These are phyloP conservation scores for Rhagophthalmus giganteus DNA, from an alignment of 2,888 invertebrate genomes.

Conservation along the genomic window DNA sequence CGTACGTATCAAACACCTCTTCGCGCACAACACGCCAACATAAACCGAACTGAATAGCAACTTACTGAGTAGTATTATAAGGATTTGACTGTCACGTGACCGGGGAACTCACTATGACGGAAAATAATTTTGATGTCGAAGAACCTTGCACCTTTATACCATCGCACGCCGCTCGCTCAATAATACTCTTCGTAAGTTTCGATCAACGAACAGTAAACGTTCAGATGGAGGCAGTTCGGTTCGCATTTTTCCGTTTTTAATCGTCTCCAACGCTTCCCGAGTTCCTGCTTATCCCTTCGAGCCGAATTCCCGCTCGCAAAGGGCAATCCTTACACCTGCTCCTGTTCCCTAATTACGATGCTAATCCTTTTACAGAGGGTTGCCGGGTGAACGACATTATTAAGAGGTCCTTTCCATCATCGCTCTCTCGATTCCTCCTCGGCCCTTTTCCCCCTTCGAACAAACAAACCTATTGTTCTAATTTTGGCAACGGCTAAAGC, in stretches of 20 bases:
- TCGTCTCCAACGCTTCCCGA: too few species aligned
- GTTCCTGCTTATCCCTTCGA: too few species aligned
- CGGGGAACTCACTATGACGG: conserved; percentile 23
- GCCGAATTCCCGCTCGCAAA: conserved; percentile 3
- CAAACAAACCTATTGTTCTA: too few species aligned
- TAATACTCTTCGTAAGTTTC: conserved; percentile 18
- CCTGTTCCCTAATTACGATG: too few species aligned
- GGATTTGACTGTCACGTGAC: conserved; percentile 32
- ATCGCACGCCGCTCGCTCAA: conserved; percentile 6
- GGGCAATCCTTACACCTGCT: conserved; percentile 9
- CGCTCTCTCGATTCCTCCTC: too few species aligned
- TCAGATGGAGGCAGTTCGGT: conserved; percentile 18
- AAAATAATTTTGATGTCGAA: conserved; percentile 22
- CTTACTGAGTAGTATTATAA: conserved; percentile 34
- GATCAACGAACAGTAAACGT: conserved; percentile 26
- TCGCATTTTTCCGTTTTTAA: conserved; percentile 21
- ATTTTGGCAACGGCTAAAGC: too few species aligned
- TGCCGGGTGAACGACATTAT: too few species aligned
- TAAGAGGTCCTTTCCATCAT: too few species aligned
- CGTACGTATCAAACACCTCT: conserved; percentile 14
- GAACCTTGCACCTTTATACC: conserved; percentile 9
- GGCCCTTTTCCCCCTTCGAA: too few species aligned
- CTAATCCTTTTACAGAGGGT: too few species aligned
- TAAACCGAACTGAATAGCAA: conserved; percentile 33
- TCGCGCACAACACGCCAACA: conserved; percentile 23